Evolutionary conservation across 2,113 vertebrate species (phyloP), one percentile per base, ranked within the genome.

Genomic region (Pelobates fuscus): DNA sequence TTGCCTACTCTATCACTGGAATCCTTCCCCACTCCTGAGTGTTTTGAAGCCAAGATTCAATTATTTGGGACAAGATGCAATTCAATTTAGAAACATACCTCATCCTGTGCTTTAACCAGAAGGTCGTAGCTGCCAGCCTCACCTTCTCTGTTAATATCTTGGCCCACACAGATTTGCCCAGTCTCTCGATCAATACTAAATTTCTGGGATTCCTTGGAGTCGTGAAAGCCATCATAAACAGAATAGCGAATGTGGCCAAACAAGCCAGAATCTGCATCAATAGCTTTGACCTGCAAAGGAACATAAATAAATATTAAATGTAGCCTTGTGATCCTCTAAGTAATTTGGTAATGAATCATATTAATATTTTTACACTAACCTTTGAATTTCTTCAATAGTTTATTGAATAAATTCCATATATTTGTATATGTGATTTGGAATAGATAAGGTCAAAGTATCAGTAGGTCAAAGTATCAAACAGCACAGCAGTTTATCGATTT

Each of bases 91-190:
- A 44, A 75, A 80, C 94, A 90, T 86, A 98, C 96, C 81, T 92
- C 92, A 83, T 98, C 96, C 46, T 85, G 90, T 71, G 95, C 96
- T 89, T 92, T 95, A 85, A 97, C 89, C 80, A 95, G 82, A 25
- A 98, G 83, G 82, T 98, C 94, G 0, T 95, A 92, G 77, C 84
- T 87, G 11, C 82, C 79, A 54, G 88, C 89, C 63, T 92, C 93
- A 0, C 24, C 67, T 70, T 98, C 96, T 78, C 93, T 89, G 80
- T 98, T 95, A 0, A 96, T 92, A 29, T 97, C 94, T 82, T 92
- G 87, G 26, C 88, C 90, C 37, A 97, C 85, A 37, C 94, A 98
- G 83, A 98, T 88, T 61, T 82, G 79, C 67, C 95, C 96, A 6
- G 90, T 91, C 15, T 21, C 83, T 0, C 88, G 81, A 32, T 95